Evolutionary conservation across 2,113 vertebrate genomes (phyloP), one percentile per base, ranked within the genome.

Genomic region (Lepus timidus): DNA sequence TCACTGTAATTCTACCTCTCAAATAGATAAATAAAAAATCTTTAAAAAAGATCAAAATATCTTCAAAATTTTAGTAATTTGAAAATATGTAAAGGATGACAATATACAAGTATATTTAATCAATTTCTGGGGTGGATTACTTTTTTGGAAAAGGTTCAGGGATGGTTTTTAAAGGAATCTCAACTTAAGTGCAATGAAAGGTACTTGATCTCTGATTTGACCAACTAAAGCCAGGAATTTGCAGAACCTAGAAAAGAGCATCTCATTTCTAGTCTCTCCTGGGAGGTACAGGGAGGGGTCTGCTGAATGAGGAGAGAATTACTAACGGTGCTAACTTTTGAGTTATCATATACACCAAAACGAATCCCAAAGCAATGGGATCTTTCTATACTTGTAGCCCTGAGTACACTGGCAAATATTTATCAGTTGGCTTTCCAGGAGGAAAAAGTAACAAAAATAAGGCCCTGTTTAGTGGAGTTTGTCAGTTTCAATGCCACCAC

Each of bases 51-150:
- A 10, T 65, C 19, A 80, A 86, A 94, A 80, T 62, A 14, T 62
- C 68, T 85, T 95, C 91, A 29, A 58, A 89, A 86, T 29, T 90
- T 13, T 73, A 87, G 20, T 68, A 61, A 79, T 91, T 76, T 91
- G 31, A 95, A 95, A 79, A 85, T 6, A 33, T 85, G 7, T 52
- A 51, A 93, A 87, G 62, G 65, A 70, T 83, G 6, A 90, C 67
- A 78, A 87, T 80, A 78, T 70, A 85, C 44, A 95, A 39, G 3
- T 3, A 71, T 61, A 49, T n/a, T 62, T 70, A 55, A 83, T 93
- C 78, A 88, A 80, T 71, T 83, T 76, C 20, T 70, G 71, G 4
- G 12, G 31, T n/a, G 65, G 58, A 36, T 80, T 25, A 36, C n/a
- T 1, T 3, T 70, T 91, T 74, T 73, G 9, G 23, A 73, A 89